Evolutionary conservation across 2,113 vertebrate species (phyloP).

Genomic region (Microtus montanus): DNA sequence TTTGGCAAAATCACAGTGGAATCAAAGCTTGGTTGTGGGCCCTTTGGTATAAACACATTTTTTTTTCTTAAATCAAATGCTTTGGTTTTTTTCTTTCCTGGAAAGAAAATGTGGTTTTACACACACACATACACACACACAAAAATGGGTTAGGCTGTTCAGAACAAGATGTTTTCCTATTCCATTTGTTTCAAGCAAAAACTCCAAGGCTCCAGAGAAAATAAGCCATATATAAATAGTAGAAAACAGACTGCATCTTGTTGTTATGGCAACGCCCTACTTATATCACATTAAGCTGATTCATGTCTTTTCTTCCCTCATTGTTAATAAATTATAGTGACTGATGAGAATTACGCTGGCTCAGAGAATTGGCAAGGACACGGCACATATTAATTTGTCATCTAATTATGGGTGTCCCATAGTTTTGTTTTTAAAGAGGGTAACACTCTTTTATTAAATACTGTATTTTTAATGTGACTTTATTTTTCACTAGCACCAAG

Average conservation of each 20-base stretch:
- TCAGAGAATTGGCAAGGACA: constrained; percentile 81
- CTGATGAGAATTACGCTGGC: constrained; percentile 87
- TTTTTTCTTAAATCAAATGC: background rate
- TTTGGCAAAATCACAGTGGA: constrained; percentile 66
- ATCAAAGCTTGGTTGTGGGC: constrained; percentile 45
- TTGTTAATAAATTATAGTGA: constrained; percentile 89
- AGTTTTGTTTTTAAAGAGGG: background rate
- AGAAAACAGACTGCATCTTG: constrained; percentile 87
- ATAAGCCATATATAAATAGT: constrained; percentile 88
- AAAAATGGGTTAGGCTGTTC: constrained; percentile 55
- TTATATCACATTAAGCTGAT: constrained; percentile 91
- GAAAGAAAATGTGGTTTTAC: constrained; percentile 64
- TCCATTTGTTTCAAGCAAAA: constrained; percentile 79
- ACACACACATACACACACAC: constrained; percentile 57
- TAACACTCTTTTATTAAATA: constrained; percentile 19
- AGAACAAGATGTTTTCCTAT: constrained; percentile 83
- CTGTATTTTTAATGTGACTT: constrained; percentile 10
- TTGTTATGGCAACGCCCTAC: constrained; percentile 90
- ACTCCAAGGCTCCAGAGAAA: constrained; percentile 85
- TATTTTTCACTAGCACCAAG: constrained; percentile 52
- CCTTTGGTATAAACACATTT: constrained; percentile 74
- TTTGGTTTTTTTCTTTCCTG: constrained; percentile 40
- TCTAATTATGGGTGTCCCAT: constrained; percentile 65
- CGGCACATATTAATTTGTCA: constrained; percentile 85
- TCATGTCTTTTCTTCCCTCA: constrained; percentile 89